Evolutionary conservation across 2,113 vertebrate genomes (phyloP).

Genomic region (Mesocricetus auratus): DNA sequence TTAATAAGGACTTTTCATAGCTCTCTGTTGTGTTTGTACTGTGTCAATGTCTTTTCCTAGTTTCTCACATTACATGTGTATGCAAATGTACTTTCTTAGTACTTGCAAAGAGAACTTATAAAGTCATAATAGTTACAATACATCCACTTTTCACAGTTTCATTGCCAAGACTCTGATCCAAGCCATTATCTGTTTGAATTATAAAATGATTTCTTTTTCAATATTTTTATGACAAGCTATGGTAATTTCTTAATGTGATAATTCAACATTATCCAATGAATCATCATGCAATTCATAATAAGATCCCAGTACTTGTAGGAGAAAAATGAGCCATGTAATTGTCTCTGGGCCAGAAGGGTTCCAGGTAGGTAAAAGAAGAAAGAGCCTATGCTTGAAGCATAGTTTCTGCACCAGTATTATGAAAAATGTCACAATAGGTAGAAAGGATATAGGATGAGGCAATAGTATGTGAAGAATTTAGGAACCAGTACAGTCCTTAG

Average conservation of each 20-base stretch:
- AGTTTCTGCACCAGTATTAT: not conserved
- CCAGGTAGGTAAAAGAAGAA: not conserved
- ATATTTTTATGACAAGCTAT: not conserved
- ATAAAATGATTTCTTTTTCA: not conserved
- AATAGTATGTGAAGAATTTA: not conserved
- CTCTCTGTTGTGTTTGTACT: not conserved
- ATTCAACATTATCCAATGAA: not conserved
- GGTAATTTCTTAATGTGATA: not conserved
- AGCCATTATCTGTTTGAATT: not conserved
- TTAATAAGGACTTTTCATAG: not conserved
- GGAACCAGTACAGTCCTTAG: not conserved
- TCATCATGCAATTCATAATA: not conserved
- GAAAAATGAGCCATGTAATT: not conserved
- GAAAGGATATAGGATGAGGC: not conserved
- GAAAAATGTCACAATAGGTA: not conserved
- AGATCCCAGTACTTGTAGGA: not conserved
- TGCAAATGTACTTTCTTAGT: not conserved
- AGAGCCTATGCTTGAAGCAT: not conserved
- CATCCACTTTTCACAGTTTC: not conserved
- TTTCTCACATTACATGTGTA: not conserved
- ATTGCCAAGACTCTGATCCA: not conserved
- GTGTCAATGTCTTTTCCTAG: not conserved
- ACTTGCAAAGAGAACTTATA: not conserved
- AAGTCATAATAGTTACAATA: not conserved
- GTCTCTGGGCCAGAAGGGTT: not conserved